phyloP scores from a whole-genome alignment of 2,797 vertebrate species.

The Antennarius maculatus region DNA sequence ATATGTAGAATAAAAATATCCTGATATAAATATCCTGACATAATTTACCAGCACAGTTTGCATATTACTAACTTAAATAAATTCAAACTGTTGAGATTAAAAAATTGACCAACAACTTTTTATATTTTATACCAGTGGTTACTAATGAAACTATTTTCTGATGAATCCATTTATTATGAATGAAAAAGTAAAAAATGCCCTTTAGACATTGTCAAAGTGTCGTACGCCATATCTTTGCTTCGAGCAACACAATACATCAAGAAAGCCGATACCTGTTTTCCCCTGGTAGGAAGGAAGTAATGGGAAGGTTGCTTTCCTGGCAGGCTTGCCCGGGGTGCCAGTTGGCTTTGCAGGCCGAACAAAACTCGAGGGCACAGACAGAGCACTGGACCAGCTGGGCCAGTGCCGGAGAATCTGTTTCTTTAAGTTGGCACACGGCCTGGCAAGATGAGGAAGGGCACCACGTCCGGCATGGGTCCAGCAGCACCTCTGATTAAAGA shows the following conservation, averaged over 20 bases:
- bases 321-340: slow-evolving; percentile 97
- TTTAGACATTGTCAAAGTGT: too few species aligned
- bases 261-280: slow-evolving; percentile 86
- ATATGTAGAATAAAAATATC: too few species aligned
- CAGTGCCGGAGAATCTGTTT: slow-evolving; percentile 84
- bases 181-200: too few species aligned
- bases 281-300: slow-evolving; percentile 91
- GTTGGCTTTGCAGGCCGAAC: slow-evolving; percentile 93
- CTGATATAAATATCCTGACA: too few species aligned
- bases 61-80: too few species aligned
- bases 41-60: too few species aligned
- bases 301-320: slow-evolving; percentile 88
- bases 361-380: slow-evolving; percentile 93
- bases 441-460: slow-evolving; percentile 96
- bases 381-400: slow-evolving; percentile 93
- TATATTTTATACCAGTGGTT: too few species aligned
- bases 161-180: too few species aligned
- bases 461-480: slow-evolving; percentile 98
- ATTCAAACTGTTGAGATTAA: too few species aligned
- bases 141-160: too few species aligned
- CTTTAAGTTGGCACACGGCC: slow-evolving; percentile 95
- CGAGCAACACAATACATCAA: not conserved
- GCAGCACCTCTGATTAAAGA: slow-evolving; percentile 87
- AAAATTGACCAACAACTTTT: too few species aligned
- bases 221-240: too few species aligned